Percentiles rank a stretch among this genome's conserved stretches.
phyloP scores from a whole-genome alignment of 1,140 invertebrate genomes.

The Eupeodes corollae region DNA sequence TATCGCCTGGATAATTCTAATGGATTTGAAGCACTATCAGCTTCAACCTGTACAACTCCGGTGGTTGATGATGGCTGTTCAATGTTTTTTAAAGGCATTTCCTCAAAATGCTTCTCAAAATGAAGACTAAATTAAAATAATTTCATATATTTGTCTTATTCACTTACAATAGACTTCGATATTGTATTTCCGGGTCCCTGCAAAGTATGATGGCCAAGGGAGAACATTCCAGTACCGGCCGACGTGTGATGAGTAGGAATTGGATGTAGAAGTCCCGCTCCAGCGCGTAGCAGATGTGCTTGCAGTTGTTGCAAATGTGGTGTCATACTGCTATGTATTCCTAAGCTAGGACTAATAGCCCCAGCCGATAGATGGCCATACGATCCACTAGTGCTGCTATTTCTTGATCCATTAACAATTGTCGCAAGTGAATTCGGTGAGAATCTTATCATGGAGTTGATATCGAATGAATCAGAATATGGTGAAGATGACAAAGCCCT shows the following conservation, averaged over 20 bases:
- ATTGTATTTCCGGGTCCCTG: background rate
- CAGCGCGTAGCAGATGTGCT: constrained; percentile 56
- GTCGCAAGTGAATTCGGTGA: constrained; percentile 87
- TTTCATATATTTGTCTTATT: background rate
- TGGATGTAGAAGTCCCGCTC: constrained; percentile 46
- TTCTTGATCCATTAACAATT: constrained; percentile 78
- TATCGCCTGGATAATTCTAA: constrained; percentile 4
- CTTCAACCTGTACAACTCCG: constrained; percentile 28
- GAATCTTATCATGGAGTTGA: constrained; percentile 89
- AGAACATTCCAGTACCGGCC: constrained; percentile 36
- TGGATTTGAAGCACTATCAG: constrained; percentile 28
- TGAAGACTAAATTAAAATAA: background rate
- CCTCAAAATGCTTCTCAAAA: too few relatives aligned
- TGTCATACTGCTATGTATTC: constrained; percentile 50
- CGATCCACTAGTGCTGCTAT: constrained; percentile 77
- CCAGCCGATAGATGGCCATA: constrained; percentile 89
- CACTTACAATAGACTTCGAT: background rate
- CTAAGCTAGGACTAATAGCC: constrained; percentile 41
- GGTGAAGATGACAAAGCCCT: constrained; percentile 87
- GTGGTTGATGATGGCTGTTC: constrained; percentile 28
- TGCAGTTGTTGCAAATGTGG: constrained; percentile 66
- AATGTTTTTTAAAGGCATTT: background rate
- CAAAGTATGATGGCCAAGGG: constrained; percentile 36
- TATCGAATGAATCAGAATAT: constrained; percentile 86
- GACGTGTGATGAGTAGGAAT: constrained; percentile 41